Evolutionary conservation across 2,888 invertebrate genomes (phyloP).

Genomic region (Charanyca ferruginea): DNA sequence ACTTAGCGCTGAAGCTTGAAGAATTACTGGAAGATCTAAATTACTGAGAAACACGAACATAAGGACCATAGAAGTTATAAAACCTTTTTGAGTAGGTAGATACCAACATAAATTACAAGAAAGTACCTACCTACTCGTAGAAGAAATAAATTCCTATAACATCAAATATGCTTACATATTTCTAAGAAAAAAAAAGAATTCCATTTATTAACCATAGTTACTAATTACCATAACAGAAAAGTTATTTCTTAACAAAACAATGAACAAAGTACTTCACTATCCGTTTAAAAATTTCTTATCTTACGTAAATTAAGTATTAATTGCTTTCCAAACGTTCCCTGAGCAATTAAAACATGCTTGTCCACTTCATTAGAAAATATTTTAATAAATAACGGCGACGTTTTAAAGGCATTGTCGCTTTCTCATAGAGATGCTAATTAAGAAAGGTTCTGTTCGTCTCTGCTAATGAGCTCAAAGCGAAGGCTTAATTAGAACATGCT

Average conservation of each 20-base stretch:
- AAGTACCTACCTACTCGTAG: not conserved
- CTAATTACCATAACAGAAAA: not conserved
- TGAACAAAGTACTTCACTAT: slow-evolving; percentile 11
- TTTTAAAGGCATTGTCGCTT: slow-evolving; percentile 40
- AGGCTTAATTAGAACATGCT: slow-evolving; percentile 48
- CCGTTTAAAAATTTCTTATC: not conserved
- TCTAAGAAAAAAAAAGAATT: slow-evolving; percentile 9
- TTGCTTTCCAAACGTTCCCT: slow-evolving; percentile 45
- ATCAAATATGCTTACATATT: not conserved
- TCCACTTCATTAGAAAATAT: slow-evolving; percentile 48
- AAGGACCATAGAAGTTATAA: not conserved
- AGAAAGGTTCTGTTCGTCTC: slow-evolving; percentile 18
- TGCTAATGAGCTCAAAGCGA: slow-evolving; percentile 56
- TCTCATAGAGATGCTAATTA: slow-evolving; percentile 48
- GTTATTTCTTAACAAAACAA: slow-evolving; percentile 25
- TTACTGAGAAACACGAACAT: not conserved
- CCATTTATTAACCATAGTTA: not conserved
- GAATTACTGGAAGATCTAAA: not conserved
- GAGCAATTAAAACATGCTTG: slow-evolving; percentile 45
- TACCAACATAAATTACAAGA: not conserved
- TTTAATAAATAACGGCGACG: slow-evolving; percentile 26
- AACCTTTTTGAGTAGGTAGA: not conserved
- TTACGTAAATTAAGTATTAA: slow-evolving; percentile 38
- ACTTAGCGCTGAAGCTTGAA: not conserved
- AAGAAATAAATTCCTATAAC: not conserved